Evolutionary conservation across 2,113 vertebrate species (phyloP).

Genomic region (Sula dactylatra): DNA sequence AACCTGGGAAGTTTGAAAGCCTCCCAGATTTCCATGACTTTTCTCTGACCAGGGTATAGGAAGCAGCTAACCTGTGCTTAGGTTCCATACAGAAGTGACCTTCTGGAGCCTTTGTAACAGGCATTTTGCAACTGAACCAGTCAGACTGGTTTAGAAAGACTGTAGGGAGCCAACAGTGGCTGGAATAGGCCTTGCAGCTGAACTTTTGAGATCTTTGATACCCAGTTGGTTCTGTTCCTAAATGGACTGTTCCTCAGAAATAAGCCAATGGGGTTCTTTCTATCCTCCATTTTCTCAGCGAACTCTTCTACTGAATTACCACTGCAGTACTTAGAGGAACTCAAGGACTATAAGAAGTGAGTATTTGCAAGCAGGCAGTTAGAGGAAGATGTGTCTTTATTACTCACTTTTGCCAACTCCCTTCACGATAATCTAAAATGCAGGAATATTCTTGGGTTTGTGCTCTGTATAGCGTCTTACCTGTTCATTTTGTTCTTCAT

Average conservation of each 20-base stretch:
- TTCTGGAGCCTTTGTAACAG: background rate
- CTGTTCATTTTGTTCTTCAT: slow-evolving; percentile 21
- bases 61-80: background rate
- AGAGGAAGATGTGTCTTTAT: background rate
- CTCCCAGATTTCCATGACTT: background rate
- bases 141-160: background rate
- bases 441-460: background rate
- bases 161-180: background rate
- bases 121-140: background rate
- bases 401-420: background rate
- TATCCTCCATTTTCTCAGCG: background rate
- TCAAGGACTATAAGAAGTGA: background rate
- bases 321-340: background rate
- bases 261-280: background rate
- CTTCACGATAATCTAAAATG: background rate
- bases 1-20: background rate
- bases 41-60: background rate
- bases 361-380: background rate
- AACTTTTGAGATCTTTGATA: background rate
- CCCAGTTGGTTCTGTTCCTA: background rate
- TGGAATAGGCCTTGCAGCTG: background rate
- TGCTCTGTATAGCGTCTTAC: background rate
- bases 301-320: background rate
- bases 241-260: background rate
- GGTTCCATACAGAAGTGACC: background rate